These are phyloP conservation scores for Cephus nigrinus DNA, from an alignment of 2,888 invertebrate species.

Conservation along the genomic window DNA sequence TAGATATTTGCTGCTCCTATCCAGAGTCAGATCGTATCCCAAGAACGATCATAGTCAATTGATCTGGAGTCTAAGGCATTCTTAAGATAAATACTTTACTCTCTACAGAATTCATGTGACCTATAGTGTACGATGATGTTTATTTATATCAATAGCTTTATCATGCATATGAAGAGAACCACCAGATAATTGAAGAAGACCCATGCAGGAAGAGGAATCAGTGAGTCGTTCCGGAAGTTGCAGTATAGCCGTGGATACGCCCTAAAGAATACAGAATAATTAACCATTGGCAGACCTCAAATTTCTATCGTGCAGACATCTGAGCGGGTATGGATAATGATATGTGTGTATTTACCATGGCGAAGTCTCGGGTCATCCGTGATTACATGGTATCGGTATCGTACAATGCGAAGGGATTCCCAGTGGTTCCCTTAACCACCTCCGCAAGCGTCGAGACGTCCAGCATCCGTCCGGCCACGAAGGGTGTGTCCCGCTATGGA, in stretches of 20 bases:
- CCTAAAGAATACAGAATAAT: constrained; percentile 41
- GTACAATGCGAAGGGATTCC: constrained; percentile 49
- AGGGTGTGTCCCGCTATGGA: constrained; percentile 42
- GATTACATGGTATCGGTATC: constrained; percentile 60
- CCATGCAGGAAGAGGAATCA: not conserved
- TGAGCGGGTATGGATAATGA: constrained; percentile 44
- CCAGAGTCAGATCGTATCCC: not conserved
- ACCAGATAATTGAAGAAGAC: not conserved
- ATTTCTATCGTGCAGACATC: constrained; percentile 33
- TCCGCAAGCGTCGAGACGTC: constrained; percentile 23
- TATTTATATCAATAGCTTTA: not conserved
- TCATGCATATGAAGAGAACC: not conserved
- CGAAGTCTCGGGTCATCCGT: constrained; percentile 39
- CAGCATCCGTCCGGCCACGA: constrained; percentile 26
- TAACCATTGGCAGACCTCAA: constrained; percentile 40
- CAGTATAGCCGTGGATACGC: not conserved
- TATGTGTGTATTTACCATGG: constrained; percentile 61
- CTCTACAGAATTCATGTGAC: not conserved
- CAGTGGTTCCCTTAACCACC: constrained; percentile 22
- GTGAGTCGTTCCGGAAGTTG: not conserved
- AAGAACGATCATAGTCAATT: not conserved
- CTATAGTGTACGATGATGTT: not conserved
- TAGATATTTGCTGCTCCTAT: constrained; percentile 2
- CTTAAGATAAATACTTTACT: not conserved
- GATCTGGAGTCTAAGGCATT: not conserved